phyloP scores from a whole-genome alignment of 1,140 invertebrate genomes.

The Argopecten irradians region DNA sequence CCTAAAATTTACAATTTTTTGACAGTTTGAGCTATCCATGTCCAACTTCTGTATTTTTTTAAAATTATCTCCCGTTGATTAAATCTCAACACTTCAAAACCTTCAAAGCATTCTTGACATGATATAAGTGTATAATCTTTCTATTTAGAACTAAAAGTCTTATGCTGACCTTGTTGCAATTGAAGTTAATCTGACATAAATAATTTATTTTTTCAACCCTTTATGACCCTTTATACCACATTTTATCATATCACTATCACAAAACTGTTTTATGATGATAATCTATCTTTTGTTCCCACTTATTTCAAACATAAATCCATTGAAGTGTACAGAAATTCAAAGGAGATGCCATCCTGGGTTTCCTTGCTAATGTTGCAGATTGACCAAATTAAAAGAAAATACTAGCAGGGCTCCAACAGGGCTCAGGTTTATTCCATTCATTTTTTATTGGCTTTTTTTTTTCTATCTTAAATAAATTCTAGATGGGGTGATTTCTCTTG shows the following conservation, averaged over 20 bases:
- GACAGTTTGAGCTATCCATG: no score
- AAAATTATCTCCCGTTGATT: no score
- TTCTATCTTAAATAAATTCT: background rate
- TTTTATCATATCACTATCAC: background rate
- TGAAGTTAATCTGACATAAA: background rate
- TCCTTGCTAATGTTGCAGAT: background rate
- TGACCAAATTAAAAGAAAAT: slow-evolving; percentile 23
- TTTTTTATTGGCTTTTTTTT: background rate
- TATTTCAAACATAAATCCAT: background rate
- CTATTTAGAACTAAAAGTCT: no score
- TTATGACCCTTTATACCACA: background rate
- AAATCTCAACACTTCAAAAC: no score
- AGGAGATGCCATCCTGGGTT: background rate
- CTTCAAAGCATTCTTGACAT: no score
- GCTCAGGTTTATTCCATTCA: background rate
- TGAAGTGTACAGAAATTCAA: background rate
- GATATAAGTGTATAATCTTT: background rate
- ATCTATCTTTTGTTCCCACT: background rate
- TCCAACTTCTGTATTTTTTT: no score
- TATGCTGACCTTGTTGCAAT: background rate
- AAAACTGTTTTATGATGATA: background rate
- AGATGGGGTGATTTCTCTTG: background rate
- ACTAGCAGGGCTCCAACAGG: background rate
- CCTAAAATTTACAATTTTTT: no score
- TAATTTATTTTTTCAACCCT: slow-evolving; percentile 10